Conservation (phyloP, 2,113 vertebrate genomes). For the Anhinga anhinga region DNA sequence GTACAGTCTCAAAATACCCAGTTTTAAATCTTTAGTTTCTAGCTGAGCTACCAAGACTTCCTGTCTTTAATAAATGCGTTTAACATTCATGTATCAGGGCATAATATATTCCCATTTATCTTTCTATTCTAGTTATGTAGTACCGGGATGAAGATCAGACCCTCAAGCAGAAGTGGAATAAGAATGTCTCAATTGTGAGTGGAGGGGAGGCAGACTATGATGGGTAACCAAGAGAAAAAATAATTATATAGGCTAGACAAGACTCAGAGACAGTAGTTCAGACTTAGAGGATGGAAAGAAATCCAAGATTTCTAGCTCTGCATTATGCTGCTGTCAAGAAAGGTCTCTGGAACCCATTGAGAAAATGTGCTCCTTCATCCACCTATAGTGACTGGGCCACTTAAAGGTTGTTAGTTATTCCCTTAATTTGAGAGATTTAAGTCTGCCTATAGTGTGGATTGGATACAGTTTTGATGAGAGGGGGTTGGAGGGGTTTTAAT, state of each 20-base stretch:
- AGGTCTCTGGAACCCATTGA: neutral
- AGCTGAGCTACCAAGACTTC: neutral
- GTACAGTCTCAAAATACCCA: neutral
- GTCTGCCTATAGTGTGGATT: neutral
- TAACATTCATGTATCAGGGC: neutral
- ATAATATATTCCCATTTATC: neutral
- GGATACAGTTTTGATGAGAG: neutral
- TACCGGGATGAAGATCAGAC: neutral
- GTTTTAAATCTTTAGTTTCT: neutral
- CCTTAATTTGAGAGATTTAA: neutral
- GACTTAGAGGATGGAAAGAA: neutral
- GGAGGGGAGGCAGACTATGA: too few relatives aligned
- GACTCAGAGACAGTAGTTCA: neutral
- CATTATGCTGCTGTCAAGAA: neutral
- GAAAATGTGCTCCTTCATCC: neutral
- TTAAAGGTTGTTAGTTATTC: neutral
- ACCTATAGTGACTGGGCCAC: neutral
- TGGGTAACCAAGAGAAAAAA: neutral
- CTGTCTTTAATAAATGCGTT: neutral
- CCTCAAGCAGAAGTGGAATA: neutral
- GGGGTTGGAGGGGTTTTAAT: neutral
- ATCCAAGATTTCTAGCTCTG: neutral
- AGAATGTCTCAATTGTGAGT: neutral
- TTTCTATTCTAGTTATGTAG: neutral
- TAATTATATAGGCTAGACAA: neutral